phyloP scores from a whole-genome alignment of 2,797 vertebrate species.

The Artibeus jamaicensis region DNA sequence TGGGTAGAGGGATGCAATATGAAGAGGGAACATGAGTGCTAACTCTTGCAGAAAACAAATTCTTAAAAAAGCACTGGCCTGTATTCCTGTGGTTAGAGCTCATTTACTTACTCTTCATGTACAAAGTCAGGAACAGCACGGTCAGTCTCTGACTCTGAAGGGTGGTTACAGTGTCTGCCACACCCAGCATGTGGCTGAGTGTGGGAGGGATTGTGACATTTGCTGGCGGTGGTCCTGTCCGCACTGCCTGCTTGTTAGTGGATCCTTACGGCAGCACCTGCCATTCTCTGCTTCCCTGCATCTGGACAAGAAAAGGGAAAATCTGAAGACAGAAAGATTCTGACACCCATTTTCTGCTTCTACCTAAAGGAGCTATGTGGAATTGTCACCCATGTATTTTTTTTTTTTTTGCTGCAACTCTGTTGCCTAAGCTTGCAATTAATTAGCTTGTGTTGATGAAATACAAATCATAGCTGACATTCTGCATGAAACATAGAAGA shows the following conservation, averaged over 20 bases:
- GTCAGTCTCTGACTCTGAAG: not conserved
- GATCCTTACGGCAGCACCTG: not conserved
- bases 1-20: too few species aligned
- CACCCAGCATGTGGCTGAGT: not conserved
- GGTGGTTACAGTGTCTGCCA: not conserved
- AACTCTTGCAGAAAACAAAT: not conserved
- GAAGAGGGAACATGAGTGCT: not conserved
- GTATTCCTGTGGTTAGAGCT: not conserved
- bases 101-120: not conserved
- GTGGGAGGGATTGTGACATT: not conserved
- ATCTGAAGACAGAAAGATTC: not conserved
- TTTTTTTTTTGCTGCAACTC: not conserved
- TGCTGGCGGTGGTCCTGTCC: accelerated
- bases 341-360: not conserved
- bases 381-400: not conserved
- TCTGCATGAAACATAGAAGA: not conserved
- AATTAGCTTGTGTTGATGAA: not conserved
- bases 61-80: too few species aligned
- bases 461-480: not conserved
- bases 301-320: not conserved
- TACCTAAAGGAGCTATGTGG: not conserved
- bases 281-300: not conserved
- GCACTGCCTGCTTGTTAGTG: not conserved
- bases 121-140: not conserved
- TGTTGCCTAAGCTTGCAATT: not conserved